Evolutionary conservation across 2,797 vertebrate species (phyloP).

Genomic region (Salmo trutta): DNA sequence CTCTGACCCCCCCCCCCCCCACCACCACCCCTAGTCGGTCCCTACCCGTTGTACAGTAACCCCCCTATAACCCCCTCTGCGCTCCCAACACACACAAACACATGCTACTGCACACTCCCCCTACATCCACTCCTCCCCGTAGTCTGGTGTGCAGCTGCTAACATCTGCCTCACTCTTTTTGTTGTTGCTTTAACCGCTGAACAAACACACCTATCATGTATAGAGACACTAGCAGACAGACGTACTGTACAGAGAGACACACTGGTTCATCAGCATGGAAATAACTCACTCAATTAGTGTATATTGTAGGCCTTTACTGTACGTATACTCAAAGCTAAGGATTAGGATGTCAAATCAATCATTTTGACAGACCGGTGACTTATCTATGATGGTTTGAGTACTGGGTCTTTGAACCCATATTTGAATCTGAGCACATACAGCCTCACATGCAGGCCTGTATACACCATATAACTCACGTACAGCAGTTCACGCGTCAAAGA

Average conservation of each 20-base stretch:
- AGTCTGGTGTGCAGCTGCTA: slow-evolving; percentile 84
- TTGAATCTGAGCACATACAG: neutral
- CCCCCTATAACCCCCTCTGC: slow-evolving; percentile 70
- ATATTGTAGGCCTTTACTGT: neutral
- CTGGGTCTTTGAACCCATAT: neutral
- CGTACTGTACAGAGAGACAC: slow-evolving; percentile 51
- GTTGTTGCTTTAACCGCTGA: slow-evolving; percentile 65
- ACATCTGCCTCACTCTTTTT: slow-evolving; percentile 67
- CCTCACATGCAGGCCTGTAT: neutral
- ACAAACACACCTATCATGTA: slow-evolving; percentile 77
- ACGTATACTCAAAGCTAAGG: neutral
- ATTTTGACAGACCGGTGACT: slow-evolving; percentile 7
- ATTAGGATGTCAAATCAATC: slow-evolving; percentile 28
- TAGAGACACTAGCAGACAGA: slow-evolving; percentile 67
- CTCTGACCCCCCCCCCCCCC: slow-evolving; percentile 49
- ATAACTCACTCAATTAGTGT: neutral
- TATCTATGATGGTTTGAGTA: neutral
- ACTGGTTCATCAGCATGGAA: slow-evolving; percentile 46
- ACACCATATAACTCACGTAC: neutral
- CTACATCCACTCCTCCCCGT: slow-evolving; percentile 76
- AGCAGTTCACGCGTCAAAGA: neutral
- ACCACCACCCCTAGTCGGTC: slow-evolving; percentile 47
- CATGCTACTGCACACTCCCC: slow-evolving; percentile 48
- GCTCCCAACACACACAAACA: slow-evolving; percentile 52
- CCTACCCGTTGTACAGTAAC: slow-evolving; percentile 65